Base-by-base conservation (phyloP, 2,888 invertebrate species). In the Cyclophora albipunctata region DNA sequence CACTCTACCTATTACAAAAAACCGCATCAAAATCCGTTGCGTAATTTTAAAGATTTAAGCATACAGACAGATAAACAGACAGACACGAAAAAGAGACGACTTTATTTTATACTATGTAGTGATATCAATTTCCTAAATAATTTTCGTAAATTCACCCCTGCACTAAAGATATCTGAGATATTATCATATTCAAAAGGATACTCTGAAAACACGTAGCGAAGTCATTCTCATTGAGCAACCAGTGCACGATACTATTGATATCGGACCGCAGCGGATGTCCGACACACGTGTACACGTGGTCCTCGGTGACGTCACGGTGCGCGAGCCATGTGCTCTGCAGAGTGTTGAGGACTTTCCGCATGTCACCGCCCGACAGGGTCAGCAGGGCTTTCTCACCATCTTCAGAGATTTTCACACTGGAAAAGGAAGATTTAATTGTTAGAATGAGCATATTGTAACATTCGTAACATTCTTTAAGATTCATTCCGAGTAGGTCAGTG, bases 241-340 rank as follows among this genome's bases (percentile, higher is more conserved):
- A 96, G 72, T 95, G 94, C 34, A 98, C 90, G 57, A 99, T 96
- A 66, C 91, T 92, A 69, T 94, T 94, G 69, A 99, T 96, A 75
- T 99, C 98, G 37, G 91, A 90, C 49, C 95, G 94, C 33, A 96
- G 87, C 2, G 99, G 99, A 83, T 99, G 98, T 0, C 99, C 99
- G 37, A 99, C 98, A 79, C 99, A 99, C 2, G 94, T 93, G 81
- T 99, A 99, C 3, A 92, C 98, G 75, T 93, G 95, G 61, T 95
- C 94, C 82, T 98, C 98, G 34, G 93, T 95, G 40, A 99, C 96
- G 59, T 91, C 88, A 62, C 95, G 94, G 80, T 95, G 97, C 2
- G 98, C 98, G 83, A 99, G 93, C 84, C 96, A 95, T 6, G 98
- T 96, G 84, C 98, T 97, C 89, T 99, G 99, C 47, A 99, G 88